Conservation (phyloP, 2,888 invertebrate species). For the Isoperla grammatica region DNA sequence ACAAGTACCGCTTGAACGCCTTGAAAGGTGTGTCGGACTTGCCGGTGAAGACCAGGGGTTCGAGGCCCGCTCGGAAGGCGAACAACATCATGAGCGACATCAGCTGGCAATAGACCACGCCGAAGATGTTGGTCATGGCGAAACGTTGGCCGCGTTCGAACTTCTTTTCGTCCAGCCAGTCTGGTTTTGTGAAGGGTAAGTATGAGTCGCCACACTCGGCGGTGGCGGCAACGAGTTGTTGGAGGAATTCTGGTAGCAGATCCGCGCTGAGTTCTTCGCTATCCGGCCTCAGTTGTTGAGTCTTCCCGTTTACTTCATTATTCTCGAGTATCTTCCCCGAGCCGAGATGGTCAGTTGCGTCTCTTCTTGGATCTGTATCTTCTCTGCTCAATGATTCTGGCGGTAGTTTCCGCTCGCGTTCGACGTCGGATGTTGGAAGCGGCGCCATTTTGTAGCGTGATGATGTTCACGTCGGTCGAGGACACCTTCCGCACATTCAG, state of each 20-base stretch:
- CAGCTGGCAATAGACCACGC: slow-evolving; percentile 41
- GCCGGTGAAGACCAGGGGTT: slow-evolving; percentile 46
- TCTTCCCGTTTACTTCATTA: too few relatives aligned
- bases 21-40: slow-evolving; percentile 46
- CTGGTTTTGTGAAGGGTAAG: slow-evolving; percentile 37
- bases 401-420: too few relatives aligned
- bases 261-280: not conserved
- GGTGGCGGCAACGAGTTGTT: slow-evolving; percentile 10
- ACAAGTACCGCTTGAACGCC: slow-evolving; percentile 41
- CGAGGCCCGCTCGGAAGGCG: slow-evolving; percentile 41
- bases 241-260: slow-evolving; percentile 15
- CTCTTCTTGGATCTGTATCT: too few relatives aligned
- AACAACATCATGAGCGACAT: slow-evolving; percentile 43
- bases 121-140: slow-evolving; percentile 41
- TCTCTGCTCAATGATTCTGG: too few relatives aligned
- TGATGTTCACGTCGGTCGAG: too few relatives aligned
- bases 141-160: slow-evolving; percentile 46
- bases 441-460: too few relatives aligned
- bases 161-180: slow-evolving; percentile 45
- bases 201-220: slow-evolving; percentile 35
- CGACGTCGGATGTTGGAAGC: too few relatives aligned
- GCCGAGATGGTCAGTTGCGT: too few relatives aligned
- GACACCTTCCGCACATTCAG: too few relatives aligned
- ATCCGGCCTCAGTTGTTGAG: not conserved
- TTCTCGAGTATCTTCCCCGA: too few relatives aligned